Evolutionary conservation across 2,797 vertebrate species (phyloP).

Genomic region (Manis pentadactyla): DNA sequence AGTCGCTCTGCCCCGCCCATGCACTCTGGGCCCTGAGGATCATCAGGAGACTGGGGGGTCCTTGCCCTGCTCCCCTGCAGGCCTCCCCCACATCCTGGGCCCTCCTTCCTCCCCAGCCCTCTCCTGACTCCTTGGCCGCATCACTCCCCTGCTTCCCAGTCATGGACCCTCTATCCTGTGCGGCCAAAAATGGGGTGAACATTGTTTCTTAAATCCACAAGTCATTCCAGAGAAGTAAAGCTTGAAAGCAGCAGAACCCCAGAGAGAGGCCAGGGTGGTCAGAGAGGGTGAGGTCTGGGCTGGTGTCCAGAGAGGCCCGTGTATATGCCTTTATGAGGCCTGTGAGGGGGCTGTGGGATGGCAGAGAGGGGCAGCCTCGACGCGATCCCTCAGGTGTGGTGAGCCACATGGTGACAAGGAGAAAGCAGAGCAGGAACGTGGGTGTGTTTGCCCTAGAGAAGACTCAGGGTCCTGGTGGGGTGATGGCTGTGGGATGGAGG

Average conservation of each 20-base stretch:
- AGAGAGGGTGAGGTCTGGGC: no score
- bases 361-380: background rate
- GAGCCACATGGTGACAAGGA: background rate
- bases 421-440: no score
- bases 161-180: background rate
- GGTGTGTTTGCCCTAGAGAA: background rate
- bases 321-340: background rate
- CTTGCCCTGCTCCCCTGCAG: background rate
- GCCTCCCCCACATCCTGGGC: background rate
- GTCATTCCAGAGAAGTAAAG: background rate
- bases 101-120: background rate
- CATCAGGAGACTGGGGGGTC: background rate
- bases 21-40: background rate
- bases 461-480: no score
- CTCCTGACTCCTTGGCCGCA: background rate
- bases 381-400: background rate
- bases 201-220: background rate
- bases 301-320: background rate
- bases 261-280: background rate
- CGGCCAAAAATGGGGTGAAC: background rate
- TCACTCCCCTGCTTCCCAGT: background rate
- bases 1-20: background rate
- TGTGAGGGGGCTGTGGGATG: accelerated
- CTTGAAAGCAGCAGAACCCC: background rate
- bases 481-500: background rate